Conservation (phyloP, 2,113 vertebrate species). For the Anarhynchus alexandrinus region DNA sequence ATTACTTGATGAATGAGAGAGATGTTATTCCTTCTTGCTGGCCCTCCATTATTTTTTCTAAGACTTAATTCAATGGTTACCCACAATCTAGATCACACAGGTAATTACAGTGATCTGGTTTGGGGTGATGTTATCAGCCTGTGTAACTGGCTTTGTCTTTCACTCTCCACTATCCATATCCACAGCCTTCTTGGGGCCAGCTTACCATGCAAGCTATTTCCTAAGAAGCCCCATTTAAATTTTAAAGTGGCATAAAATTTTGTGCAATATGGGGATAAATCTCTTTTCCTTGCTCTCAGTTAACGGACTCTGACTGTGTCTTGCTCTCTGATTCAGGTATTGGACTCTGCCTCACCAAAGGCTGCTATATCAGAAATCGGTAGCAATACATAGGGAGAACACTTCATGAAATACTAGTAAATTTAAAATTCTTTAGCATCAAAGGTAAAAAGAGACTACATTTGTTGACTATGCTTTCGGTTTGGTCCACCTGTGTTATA, state of each 20-base stretch:
- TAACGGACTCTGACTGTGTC: neutral
- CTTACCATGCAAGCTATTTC: neutral
- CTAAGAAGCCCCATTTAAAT: neutral
- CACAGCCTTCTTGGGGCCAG: neutral
- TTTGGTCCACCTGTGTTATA: neutral
- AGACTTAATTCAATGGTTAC: neutral
- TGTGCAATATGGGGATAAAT: neutral
- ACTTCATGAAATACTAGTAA: neutral
- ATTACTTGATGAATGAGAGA: neutral
- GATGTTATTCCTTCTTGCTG: neutral
- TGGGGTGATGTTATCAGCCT: neutral
- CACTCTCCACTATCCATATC: neutral
- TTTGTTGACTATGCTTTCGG: neutral
- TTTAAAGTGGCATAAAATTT: neutral
- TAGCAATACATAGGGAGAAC: neutral
- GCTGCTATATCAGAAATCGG: neutral
- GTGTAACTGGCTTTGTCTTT: neutral
- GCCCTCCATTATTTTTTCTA: neutral
- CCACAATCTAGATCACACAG: neutral
- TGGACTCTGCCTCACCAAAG: neutral
- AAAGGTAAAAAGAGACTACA: neutral
- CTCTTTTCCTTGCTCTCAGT: neutral
- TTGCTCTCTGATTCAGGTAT: rapidly evolving
- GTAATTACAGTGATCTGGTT: neutral
- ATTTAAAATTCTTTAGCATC: neutral